Conservation (phyloP, 2,113 vertebrate species). For the Sardina pilchardus region DNA sequence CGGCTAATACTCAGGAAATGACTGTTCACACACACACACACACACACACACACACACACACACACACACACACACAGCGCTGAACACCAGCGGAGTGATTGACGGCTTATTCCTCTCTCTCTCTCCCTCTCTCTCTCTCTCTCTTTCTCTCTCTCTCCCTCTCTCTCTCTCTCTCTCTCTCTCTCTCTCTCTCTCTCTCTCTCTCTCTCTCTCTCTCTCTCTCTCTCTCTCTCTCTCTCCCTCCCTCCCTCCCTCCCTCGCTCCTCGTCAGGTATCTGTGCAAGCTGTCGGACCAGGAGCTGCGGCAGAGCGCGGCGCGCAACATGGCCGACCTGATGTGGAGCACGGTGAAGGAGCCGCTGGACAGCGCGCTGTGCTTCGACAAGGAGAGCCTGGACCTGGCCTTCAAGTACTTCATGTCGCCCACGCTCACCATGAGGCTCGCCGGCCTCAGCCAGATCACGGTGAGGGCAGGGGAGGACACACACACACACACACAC, state of each 20-base stretch:
- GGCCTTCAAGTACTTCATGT: slow-evolving; percentile 99
- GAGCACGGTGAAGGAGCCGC: slow-evolving; percentile 98
- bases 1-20: no score
- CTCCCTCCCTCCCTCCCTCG: not conserved
- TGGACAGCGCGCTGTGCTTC: slow-evolving; percentile 96
- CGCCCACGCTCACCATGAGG: slow-evolving; percentile 97
- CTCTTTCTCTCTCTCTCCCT: no score
- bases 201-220: no score
- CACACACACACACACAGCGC: no score
- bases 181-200: no score
- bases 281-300: slow-evolving; percentile 96
- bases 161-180: no score
- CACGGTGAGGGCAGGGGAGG: slow-evolving; percentile 79
- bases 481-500: not conserved
- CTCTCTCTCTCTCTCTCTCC: no score
- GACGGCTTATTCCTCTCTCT: not conserved
- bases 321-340: slow-evolving; percentile 99
- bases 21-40: no score
- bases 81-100: not conserved
- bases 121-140: no score
- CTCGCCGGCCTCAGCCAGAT: slow-evolving; percentile 98
- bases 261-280: slow-evolving; percentile 87
- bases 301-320: slow-evolving; percentile 94
- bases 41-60: no score
- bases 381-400: slow-evolving; percentile 99